Evolutionary conservation across 2,888 invertebrate species (phyloP), one percentile per base, ranked within the genome.

Genomic region (Coelopa pilipes): DNA sequence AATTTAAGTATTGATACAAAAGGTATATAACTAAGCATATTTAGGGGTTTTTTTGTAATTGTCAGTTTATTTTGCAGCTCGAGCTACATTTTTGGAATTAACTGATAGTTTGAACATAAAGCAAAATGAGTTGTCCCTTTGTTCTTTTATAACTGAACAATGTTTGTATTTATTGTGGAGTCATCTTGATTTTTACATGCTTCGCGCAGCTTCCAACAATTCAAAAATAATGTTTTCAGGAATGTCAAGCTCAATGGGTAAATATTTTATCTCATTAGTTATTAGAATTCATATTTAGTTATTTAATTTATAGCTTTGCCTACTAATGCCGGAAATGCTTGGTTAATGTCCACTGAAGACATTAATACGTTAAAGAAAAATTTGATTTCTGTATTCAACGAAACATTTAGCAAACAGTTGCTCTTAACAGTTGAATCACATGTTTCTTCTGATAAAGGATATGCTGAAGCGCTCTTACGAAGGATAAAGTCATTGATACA

Each of bases 401-500:
- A 95, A 82, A 91, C 92, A 77, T 95, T 95, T 87, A 91, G 93
- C 71, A 92, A 92, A 74, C 92, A 93, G 80, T 88, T 95, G 13
- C 86, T 94, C 67, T 92, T 92, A 71, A 92, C 92, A 0, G 90
- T 91, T 74, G 91, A 92, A 87, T 91, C 90, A 78, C 90, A 92
- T 79, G 89, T 92, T 12, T 88, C 90, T 11, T 87, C 90, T 3
- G 92, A 94, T 78, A 91, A 91, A 80, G 90, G 91, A 66, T 94
- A 94, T 85, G 89, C 93, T 34, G 93, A 93, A 85, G 92, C 93
- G 0, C 88, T 95, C 11, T 86, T 95, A 70, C 91, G 94, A 78
- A 92, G 95, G 84, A 93, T 95, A 79, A 94, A 95, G 86, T 90
- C 92, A 76, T 90, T 94, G 81, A 90, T 95, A 78, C 95, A 95